These are phyloP conservation scores for Siphlonurus alternatus DNA, from an alignment of 2,888 invertebrate species.

Conservation along the genomic window DNA sequence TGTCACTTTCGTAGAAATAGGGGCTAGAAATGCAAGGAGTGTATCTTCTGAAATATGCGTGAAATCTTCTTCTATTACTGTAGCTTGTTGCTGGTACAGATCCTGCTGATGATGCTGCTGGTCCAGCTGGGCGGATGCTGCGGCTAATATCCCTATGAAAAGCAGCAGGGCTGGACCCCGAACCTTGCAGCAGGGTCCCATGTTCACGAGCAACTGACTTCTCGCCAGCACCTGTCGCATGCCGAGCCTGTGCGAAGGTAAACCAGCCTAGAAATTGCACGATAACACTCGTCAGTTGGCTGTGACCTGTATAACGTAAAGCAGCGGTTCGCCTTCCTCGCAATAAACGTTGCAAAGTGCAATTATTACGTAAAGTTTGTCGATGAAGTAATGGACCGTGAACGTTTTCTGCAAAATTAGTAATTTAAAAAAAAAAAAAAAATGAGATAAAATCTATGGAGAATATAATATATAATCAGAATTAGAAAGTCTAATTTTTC, in stretches of 20 bases:
- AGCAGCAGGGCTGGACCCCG: neutral
- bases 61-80: neutral
- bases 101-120: neutral
- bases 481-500: no score
- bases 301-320: neutral
- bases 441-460: no score
- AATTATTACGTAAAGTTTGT: neutral
- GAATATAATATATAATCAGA: no score
- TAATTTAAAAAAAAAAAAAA: no score
- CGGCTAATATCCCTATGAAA: no score
- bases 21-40: conserved; percentile 5
- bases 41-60: neutral
- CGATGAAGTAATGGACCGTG: no score
- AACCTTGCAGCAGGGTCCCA: neutral
- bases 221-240: no score
- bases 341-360: no score
- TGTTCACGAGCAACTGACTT: no score
- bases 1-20: conserved; percentile 9
- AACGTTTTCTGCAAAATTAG: no score
- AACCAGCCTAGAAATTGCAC: neutral
- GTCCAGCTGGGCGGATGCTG: no score
- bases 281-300: neutral
- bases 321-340: neutral
- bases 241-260: neutral
- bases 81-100: neutral